Base-by-base conservation (phyloP, 2,888 invertebrate genomes). In the Helleia helle region DNA sequence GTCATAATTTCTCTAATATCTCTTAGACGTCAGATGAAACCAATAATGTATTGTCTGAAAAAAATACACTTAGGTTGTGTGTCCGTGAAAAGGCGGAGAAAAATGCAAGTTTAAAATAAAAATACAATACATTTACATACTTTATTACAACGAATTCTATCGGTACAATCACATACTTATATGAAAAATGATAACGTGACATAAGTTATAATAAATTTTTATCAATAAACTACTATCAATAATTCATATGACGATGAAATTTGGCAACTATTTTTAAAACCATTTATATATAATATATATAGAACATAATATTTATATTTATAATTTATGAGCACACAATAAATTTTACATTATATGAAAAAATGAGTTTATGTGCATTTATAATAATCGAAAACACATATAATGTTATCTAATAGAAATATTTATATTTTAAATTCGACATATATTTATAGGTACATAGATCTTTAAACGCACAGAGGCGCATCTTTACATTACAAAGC, bases 121-220 rank as follows among this genome's bases (percentile, higher is more conserved):
- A 51, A 43, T 49, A 34, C 47, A 40, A 27, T 17, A 42, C 24
- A 34, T 45, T 47, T 60, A 54, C 46, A 51, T 56, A 51, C 54
- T 83, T 81, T 83, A 83, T 70, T 83, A 77, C 73, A 80, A 80
- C 71, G 65, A 81, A 79, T 69, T 74, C 80, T 81, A 81, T 71
- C 58, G 48, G 68, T 76, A 77, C 71, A 70, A 57, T 76, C 69
- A 79, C 71, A 71, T 73, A 67, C n/a, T 6, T 49, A 55, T 61
- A 60, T 63, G 58, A 56, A 61, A n/a, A 66, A 70, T 66, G 65
- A 50, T 52, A 39, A 11, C 24, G 15, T 24, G 24, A 39, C 24
- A 31, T 24, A 14, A 30, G 11, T 39, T 15, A 6, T 22, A 30
- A 39, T 24, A 30, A 12, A 25, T 15, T 39, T 11, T 30, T 15